Conservation (phyloP, 1,140 invertebrate genomes). For the Acromyrmex charruanus region DNA sequence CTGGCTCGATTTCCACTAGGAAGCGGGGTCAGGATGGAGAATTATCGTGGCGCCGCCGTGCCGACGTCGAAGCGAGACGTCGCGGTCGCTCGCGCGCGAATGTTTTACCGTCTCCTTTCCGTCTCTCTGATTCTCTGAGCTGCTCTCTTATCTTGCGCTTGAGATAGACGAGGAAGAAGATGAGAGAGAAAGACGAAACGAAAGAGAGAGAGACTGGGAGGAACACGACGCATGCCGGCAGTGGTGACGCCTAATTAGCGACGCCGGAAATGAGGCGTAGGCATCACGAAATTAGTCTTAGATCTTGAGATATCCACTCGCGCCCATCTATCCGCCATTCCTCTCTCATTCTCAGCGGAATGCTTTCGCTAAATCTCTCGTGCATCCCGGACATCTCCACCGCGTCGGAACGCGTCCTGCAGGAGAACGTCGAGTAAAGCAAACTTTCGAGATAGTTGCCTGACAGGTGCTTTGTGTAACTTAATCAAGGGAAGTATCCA, state of each 20-base stretch:
- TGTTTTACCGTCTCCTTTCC: not conserved
- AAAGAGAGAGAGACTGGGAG: conserved; percentile 17
- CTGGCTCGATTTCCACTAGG: conserved; percentile 47
- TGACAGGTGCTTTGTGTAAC: conserved; percentile 1
- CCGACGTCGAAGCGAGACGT: conserved; percentile 69
- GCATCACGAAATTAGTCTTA: conserved; percentile 65
- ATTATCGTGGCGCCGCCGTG: conserved; percentile 80
- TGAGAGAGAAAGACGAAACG: conserved; percentile 12
- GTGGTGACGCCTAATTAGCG: conserved; percentile 77
- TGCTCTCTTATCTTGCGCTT: not conserved
- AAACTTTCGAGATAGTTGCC: not conserved
- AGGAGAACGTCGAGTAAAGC: not conserved
- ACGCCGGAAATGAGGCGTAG: conserved; percentile 75
- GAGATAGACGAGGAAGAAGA: not conserved
- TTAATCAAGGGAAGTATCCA: conserved; percentile 31
- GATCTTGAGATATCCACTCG: conserved; percentile 25
- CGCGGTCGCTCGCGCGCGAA: conserved; percentile 54
- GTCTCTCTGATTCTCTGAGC: not conserved
- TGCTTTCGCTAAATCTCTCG: conserved; percentile 21
- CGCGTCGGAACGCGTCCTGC: conserved; percentile 4
- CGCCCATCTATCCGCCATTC: not conserved
- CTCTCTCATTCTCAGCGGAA: conserved; percentile 14
- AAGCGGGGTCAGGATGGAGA: conserved; percentile 71
- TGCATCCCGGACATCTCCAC: conserved; percentile 33
- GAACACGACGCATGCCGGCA: conserved; percentile 32